Percentiles rank a stretch among this genome's conserved stretches.
These are phyloP conservation scores for Caenorhabditis virilis DNA, from an alignment of 2,888 invertebrate genomes.

Conservation along the genomic window DNA sequence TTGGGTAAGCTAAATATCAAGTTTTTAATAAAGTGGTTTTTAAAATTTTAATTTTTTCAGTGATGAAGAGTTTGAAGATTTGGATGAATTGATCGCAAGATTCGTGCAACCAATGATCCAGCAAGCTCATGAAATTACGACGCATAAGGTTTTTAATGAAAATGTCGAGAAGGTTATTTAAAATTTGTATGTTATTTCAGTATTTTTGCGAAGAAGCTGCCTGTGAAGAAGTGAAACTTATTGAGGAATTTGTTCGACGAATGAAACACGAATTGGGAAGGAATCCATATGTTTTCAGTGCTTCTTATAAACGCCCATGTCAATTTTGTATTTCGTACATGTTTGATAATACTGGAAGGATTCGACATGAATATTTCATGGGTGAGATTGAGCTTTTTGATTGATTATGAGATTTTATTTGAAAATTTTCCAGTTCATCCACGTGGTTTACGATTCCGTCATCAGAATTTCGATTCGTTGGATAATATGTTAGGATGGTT, in stretches of 20 bases:
- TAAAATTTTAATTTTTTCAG: slow-evolving; percentile 3
- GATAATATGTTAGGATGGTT: slow-evolving; percentile 88
- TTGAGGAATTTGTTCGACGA: slow-evolving; percentile 73
- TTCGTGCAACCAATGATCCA: slow-evolving; percentile 95
- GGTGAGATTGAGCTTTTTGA: no score
- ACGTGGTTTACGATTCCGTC: slow-evolving; percentile 85
- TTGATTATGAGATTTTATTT: slow-evolving; percentile 16
- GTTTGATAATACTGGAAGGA: slow-evolving; percentile 77
- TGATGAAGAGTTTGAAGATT: slow-evolving; percentile 85
- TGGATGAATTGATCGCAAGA: slow-evolving; percentile 97
- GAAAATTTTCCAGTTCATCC: slow-evolving; percentile 75
- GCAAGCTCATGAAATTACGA: slow-evolving; percentile 85
- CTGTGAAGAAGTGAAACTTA: slow-evolving; percentile 38
- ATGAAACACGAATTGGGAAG: slow-evolving; percentile 79
- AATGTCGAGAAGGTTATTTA: neutral
- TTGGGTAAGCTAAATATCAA: neutral
- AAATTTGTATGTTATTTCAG: slow-evolving; percentile 7
- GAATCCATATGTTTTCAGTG: slow-evolving; percentile 57
- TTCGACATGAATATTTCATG: slow-evolving; percentile 88
- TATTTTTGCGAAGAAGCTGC: slow-evolving; percentile 76
- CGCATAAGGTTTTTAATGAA: slow-evolving; percentile 75
- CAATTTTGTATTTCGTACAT: slow-evolving; percentile 92
- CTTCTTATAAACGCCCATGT: slow-evolving; percentile 73
- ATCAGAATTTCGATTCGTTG: slow-evolving; percentile 84
- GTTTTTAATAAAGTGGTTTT: neutral